These are phyloP conservation scores for Beaufortia kweichowensis DNA, from an alignment of 2,113 vertebrate genomes.

Conservation along the genomic window DNA sequence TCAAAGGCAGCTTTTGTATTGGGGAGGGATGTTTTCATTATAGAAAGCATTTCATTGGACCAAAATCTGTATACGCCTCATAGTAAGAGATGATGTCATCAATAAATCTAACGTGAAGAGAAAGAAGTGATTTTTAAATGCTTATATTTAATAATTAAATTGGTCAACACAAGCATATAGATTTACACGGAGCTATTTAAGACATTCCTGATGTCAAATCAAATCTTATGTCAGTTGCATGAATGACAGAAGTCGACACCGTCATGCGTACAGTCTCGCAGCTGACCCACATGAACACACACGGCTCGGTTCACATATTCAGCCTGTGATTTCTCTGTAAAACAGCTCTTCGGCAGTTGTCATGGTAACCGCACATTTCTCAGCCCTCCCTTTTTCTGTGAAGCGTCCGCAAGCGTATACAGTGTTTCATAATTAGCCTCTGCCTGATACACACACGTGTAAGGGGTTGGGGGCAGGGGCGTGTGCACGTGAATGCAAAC, in stretches of 20 bases:
- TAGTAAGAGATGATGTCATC: too few relatives aligned
- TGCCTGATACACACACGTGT: conserved; percentile 31
- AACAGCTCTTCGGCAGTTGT: conserved; percentile 55
- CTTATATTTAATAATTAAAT: too few relatives aligned
- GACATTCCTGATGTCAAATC: too few relatives aligned
- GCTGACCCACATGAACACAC: conserved; percentile 38
- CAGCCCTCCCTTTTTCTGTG: conserved; percentile 45
- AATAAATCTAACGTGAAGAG: too few relatives aligned
- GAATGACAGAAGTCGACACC: background rate
- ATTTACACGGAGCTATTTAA: too few relatives aligned
- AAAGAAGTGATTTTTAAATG: too few relatives aligned
- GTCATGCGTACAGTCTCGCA: background rate
- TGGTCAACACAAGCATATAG: too few relatives aligned
- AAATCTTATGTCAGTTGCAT: background rate
- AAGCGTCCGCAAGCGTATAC: conserved; percentile 38
- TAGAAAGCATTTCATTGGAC: too few relatives aligned
- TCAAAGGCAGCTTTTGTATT: too few relatives aligned
- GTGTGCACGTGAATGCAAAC: background rate
- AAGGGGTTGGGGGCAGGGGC: background rate
- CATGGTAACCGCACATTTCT: conserved; percentile 61
- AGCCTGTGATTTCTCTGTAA: conserved; percentile 8
- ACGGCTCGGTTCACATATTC: conserved; percentile 29
- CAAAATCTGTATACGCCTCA: too few relatives aligned
- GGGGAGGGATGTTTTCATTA: too few relatives aligned
- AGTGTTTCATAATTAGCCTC: conserved; percentile 38